Evolutionary conservation across 2,888 invertebrate genomes (phyloP).

Genomic region (Incurvaria masculella): DNA sequence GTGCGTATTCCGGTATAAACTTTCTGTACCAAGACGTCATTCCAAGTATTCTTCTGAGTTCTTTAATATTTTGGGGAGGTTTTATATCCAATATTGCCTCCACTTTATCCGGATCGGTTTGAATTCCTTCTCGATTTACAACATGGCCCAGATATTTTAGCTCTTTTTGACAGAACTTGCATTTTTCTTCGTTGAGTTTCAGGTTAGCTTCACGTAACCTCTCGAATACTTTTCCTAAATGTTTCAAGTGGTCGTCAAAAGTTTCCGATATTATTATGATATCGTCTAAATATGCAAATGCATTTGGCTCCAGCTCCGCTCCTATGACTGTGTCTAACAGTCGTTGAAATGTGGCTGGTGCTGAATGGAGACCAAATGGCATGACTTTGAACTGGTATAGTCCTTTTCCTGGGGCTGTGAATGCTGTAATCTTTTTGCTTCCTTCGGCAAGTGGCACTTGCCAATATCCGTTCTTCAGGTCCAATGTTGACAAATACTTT

Average conservation of each 20-base stretch:
- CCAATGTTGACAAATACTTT: conserved; percentile 17
- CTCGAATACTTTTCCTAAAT: conserved; percentile 15
- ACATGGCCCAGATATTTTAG: conserved; percentile 13
- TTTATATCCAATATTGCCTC: conserved; percentile 5
- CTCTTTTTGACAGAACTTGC: conserved; percentile 17
- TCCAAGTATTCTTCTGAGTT: conserved; percentile 18
- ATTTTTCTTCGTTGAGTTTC: conserved; percentile 17
- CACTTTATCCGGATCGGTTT: conserved; percentile 6
- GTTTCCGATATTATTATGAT: conserved; percentile 14
- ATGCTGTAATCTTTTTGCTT: conserved; percentile 19
- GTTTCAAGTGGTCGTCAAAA: conserved; percentile 16
- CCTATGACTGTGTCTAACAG: conserved; percentile 18
- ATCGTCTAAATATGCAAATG: conserved; percentile 19
- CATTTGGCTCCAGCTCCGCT: conserved; percentile 16
- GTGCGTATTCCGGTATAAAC: conserved; percentile 10
- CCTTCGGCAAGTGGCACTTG: conserved; percentile 8
- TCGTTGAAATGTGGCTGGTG: conserved; percentile 15
- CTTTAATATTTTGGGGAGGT: conserved; percentile 10
- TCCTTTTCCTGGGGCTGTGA: conserved; percentile 20
- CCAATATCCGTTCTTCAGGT: conserved; percentile 17
- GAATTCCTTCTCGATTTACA: conserved; percentile 8
- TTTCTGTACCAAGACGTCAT: conserved; percentile 18
- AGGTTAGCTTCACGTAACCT: conserved; percentile 16
- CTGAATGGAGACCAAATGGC: conserved; percentile 9
- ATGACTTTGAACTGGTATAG: conserved; percentile 19